A percentile compares a stretch with the other conserved stretches of the same genome.
phyloP scores from a whole-genome alignment of 1,140 invertebrate genomes.

The Physella acuta region DNA sequence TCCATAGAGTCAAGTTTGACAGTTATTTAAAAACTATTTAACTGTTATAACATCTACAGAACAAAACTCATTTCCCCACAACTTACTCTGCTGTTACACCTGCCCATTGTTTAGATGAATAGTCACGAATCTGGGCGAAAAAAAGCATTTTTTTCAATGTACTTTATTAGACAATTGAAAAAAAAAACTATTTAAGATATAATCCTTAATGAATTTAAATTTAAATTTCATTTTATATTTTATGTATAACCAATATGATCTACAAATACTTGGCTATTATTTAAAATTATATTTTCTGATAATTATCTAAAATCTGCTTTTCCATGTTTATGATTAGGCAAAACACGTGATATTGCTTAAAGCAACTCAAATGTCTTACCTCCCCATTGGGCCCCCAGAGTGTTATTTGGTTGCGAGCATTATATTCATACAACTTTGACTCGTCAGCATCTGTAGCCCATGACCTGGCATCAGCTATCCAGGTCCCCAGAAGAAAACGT shows the following conservation, averaged over 20 bases:
- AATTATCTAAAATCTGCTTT: neutral
- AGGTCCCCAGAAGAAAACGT: conserved; percentile 73
- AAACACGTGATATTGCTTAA: neutral
- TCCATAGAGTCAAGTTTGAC: neutral
- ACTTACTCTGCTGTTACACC: conserved; percentile 62
- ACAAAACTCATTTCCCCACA: neutral
- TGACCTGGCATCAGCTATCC: conserved; percentile 71
- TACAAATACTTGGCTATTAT: neutral
- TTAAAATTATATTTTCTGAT: neutral
- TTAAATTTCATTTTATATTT: neutral
- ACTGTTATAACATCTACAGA: neutral
- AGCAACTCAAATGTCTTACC: conserved; percentile 34
- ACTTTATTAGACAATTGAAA: neutral
- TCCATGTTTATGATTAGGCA: neutral
- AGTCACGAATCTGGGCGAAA: conserved; percentile 72
- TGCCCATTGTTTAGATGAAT: conserved; percentile 89
- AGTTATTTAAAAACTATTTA: neutral
- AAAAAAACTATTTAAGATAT: neutral
- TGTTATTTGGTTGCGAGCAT: conserved; percentile 89
- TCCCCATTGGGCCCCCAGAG: conserved; percentile 87
- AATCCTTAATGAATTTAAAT: neutral
- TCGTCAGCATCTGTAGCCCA: conserved; percentile 62
- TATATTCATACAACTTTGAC: conserved; percentile 71
- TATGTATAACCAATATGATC: neutral
- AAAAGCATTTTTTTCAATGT: neutral